phyloP scores from a whole-genome alignment of 2,888 invertebrate species.

The Dermolepida albohirtum region DNA sequence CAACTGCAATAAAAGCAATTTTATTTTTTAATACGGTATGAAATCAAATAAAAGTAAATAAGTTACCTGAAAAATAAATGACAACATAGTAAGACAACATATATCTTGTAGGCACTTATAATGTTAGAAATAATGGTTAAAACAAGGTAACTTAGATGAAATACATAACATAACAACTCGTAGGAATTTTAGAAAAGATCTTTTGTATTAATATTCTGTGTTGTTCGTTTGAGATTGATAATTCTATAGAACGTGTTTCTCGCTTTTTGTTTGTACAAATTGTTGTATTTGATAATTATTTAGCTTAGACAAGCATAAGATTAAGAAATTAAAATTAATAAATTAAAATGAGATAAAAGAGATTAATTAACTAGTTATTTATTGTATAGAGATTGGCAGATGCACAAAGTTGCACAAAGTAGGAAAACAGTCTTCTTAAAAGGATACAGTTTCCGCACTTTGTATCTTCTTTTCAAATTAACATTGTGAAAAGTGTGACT shows the following conservation, averaged over 20 bases:
- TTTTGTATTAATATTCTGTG: constrained; percentile 32
- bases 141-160: too few relatives aligned
- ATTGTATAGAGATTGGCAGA: constrained; percentile 35
- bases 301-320: constrained; percentile 34
- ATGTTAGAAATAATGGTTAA: too few relatives aligned
- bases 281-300: constrained; percentile 36
- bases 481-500: constrained; percentile 5
- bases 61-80: too few relatives aligned
- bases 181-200: constrained; percentile 20
- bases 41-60: too few relatives aligned
- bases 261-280: constrained; percentile 39
- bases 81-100: too few relatives aligned
- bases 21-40: too few relatives aligned
- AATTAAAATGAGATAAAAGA: constrained; percentile 15
- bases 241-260: constrained; percentile 22
- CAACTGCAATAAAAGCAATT: too few relatives aligned
- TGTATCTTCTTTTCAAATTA: constrained; percentile 19
- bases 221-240: constrained; percentile 32
- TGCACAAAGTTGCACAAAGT: constrained; percentile 23
- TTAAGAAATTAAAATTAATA: constrained; percentile 18
- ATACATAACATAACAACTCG: too few relatives aligned
- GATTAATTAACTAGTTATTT: constrained; percentile 34
- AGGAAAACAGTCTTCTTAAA: constrained; percentile 12
- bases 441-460: constrained; percentile 10
- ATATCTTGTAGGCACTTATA: too few relatives aligned